These are phyloP conservation scores for Cotesia chilonis DNA, from an alignment of 1,140 invertebrate genomes.

Conservation along the genomic window DNA sequence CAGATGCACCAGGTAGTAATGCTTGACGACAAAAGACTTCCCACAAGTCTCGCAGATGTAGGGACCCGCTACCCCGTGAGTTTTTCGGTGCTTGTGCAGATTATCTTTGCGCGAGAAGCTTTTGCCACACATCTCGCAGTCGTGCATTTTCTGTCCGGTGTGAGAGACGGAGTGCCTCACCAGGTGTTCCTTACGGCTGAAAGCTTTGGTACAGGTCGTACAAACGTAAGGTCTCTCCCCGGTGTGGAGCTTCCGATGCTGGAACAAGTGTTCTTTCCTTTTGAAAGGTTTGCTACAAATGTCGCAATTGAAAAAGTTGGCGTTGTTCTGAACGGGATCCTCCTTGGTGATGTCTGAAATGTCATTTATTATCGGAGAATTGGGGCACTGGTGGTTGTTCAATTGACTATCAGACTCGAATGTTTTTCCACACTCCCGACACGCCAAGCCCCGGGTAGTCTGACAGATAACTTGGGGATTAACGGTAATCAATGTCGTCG, in stretches of 20 bases:
- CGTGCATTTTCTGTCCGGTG: slow-evolving; percentile 77
- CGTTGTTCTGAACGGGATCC: slow-evolving; percentile 38
- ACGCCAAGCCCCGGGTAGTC: slow-evolving; percentile 56
- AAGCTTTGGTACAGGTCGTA: slow-evolving; percentile 75
- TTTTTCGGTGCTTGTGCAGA: slow-evolving; percentile 75
- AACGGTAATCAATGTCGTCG: slow-evolving; percentile 57
- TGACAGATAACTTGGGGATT: slow-evolving; percentile 61
- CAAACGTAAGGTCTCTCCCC: slow-evolving; percentile 80
- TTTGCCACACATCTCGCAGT: slow-evolving; percentile 80
- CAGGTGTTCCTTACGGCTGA: slow-evolving; percentile 78
- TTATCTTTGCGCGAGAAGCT: slow-evolving; percentile 81
- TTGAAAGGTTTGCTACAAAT: slow-evolving; percentile 70
- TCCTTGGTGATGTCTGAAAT: slow-evolving; percentile 50
- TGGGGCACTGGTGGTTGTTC: slow-evolving; percentile 55
- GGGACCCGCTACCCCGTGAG: slow-evolving; percentile 73
- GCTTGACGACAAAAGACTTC: slow-evolving; percentile 76
- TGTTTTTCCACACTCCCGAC: slow-evolving; percentile 59
- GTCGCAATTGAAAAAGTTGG: slow-evolving; percentile 65
- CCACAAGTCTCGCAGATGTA: slow-evolving; percentile 78
- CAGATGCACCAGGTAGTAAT: slow-evolving; percentile 73
- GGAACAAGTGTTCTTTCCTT: slow-evolving; percentile 71
- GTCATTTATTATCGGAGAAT: slow-evolving; percentile 50
- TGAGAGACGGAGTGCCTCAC: slow-evolving; percentile 79
- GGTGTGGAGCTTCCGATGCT: slow-evolving; percentile 76
- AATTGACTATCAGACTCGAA: slow-evolving; percentile 53